phyloP scores from a whole-genome alignment of 2,113 vertebrate genomes.

The Eidolon helvum region DNA sequence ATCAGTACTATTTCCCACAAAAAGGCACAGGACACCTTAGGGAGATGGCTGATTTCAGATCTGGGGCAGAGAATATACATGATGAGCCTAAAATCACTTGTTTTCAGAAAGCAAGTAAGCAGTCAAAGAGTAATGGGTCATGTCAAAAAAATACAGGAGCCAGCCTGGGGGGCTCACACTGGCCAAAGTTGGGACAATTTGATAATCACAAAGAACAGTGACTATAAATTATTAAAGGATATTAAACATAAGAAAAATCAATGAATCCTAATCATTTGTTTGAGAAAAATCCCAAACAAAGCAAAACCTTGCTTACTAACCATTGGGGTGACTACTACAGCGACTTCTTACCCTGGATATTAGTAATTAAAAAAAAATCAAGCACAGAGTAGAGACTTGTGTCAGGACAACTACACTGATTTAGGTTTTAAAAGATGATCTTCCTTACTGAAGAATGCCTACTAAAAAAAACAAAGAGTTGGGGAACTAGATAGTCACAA shows the following conservation, averaged over 20 bases:
- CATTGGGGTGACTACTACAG: background rate
- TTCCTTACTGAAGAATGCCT: background rate
- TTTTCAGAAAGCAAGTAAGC: background rate
- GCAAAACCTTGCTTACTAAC: background rate
- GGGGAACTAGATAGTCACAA: background rate
- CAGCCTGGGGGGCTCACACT: background rate
- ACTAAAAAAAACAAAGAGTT: background rate
- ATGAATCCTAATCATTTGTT: background rate
- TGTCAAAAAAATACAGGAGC: background rate
- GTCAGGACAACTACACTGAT: background rate
- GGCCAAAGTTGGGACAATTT: background rate
- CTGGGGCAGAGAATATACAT: background rate
- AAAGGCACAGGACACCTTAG: background rate
- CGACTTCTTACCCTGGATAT: background rate
- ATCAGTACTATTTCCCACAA: background rate
- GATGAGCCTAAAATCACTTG: background rate
- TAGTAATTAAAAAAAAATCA: background rate
- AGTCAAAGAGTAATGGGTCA: background rate
- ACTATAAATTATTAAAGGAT: background rate
- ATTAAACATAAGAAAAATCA: background rate
- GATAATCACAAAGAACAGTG: background rate
- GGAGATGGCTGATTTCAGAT: background rate
- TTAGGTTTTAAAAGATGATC: background rate
- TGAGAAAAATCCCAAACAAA: constrained; percentile 30
- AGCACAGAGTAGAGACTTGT: background rate